Evolutionary conservation across 2,888 invertebrate genomes (phyloP).

Genomic region (Metallyticus violacea): DNA sequence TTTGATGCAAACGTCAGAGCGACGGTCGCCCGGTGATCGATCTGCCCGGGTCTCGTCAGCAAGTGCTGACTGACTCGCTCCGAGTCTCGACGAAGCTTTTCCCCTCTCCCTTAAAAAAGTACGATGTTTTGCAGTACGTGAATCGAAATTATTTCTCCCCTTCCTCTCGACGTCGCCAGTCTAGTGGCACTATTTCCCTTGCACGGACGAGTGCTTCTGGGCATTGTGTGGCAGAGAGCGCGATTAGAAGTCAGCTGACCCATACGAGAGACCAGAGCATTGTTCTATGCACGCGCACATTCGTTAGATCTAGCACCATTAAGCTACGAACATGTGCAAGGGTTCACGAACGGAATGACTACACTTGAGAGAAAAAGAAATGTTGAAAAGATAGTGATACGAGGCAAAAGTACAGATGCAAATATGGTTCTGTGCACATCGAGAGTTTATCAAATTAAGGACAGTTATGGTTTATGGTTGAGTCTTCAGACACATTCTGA

Average conservation of each 20-base stretch:
- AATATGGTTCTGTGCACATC: too few relatives aligned
- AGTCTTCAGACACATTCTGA: too few relatives aligned
- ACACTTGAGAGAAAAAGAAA: too few relatives aligned
- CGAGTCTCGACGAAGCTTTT: background rate
- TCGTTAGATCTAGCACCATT: background rate
- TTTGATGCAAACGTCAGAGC: background rate
- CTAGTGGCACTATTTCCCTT: background rate
- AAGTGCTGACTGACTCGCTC: background rate
- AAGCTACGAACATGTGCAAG: background rate
- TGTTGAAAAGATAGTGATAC: too few relatives aligned
- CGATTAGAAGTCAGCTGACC: background rate
- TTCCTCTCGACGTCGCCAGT: background rate
- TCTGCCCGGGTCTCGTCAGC: background rate
- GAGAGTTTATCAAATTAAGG: too few relatives aligned
- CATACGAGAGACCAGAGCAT: background rate
- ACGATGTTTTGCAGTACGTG: background rate
- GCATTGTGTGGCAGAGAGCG: background rate
- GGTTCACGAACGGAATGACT: background rate
- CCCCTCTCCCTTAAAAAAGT: background rate
- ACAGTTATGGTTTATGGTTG: too few relatives aligned
- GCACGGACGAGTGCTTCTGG: background rate
- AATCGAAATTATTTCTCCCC: background rate
- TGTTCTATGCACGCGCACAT: background rate
- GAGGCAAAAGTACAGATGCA: too few relatives aligned
- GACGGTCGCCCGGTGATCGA: background rate